Evolutionary conservation across 2,797 vertebrate species (phyloP).

Genomic region (Corythornis leucogaster): DNA sequence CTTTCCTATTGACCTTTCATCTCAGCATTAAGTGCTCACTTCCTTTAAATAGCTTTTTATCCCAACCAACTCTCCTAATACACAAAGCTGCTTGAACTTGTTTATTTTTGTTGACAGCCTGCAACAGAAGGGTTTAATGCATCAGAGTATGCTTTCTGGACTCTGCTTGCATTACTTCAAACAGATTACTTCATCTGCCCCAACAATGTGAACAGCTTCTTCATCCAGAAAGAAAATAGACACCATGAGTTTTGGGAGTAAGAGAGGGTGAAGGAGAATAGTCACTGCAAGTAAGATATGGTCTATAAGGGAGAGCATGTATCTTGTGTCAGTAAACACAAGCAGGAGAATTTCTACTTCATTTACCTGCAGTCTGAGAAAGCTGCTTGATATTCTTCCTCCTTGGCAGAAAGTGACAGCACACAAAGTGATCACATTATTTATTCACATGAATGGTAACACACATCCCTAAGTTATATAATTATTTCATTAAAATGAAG

Average conservation of each 20-base stretch:
- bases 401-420: not conserved
- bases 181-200: not conserved
- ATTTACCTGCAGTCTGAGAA: not conserved
- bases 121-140: not conserved
- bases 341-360: not conserved
- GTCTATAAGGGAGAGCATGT: not conserved
- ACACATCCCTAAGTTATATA: not conserved
- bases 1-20: not conserved
- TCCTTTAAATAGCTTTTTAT: constrained; percentile 29
- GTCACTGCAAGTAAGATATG: not conserved
- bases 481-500: constrained; percentile 43
- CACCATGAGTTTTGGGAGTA: not conserved
- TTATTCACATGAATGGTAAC: constrained; percentile 31
- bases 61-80: not conserved
- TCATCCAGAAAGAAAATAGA: not conserved
- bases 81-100: constrained; percentile 2
- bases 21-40: not conserved
- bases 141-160: not conserved
- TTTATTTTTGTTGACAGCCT: not conserved
- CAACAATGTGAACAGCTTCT: not conserved
- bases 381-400: not conserved
- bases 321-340: not conserved
- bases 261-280: not conserved
- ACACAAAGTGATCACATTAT: not conserved
- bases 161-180: not conserved